Percentiles rank a stretch among this genome's conserved stretches.
Conservation (phyloP, 2,888 invertebrate species). For the Plemyria rubiginata region DNA sequence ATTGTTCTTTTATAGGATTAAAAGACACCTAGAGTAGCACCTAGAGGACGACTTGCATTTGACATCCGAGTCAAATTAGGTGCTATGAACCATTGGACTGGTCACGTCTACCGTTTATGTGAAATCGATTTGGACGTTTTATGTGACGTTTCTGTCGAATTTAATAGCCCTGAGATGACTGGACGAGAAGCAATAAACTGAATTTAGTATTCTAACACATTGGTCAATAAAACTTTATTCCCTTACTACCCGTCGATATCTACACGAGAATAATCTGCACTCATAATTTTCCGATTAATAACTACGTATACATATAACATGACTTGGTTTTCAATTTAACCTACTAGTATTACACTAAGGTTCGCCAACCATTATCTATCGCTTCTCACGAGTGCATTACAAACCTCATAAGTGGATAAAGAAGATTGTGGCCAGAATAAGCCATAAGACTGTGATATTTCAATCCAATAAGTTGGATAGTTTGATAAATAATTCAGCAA, state of each 20-base stretch:
- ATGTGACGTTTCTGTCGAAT: slow-evolving; percentile 80
- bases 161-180: slow-evolving; percentile 80
- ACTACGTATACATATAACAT: background rate
- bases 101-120: slow-evolving; percentile 82
- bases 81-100: slow-evolving; percentile 63
- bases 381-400: background rate
- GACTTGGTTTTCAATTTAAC: background rate
- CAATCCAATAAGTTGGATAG: slow-evolving; percentile 80
- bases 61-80: slow-evolving; percentile 64
- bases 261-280: slow-evolving; percentile 22
- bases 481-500: slow-evolving; percentile 82
- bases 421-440: slow-evolving; percentile 61
- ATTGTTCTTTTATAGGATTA: too few species aligned
- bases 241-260: slow-evolving; percentile 56
- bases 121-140: slow-evolving; percentile 82
- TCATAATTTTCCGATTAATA: slow-evolving; percentile 22
- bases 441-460: slow-evolving; percentile 64
- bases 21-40: too few species aligned
- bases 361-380: background rate
- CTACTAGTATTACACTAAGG: background rate
- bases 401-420: slow-evolving; percentile 35
- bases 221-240: slow-evolving; percentile 74
- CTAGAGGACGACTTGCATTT: slow-evolving; percentile 27
- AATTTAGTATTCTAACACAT: slow-evolving; percentile 81
- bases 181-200: slow-evolving; percentile 78